Evolutionary conservation across 2,797 vertebrate species (phyloP).

Genomic region (Loris lydekkerianus): DNA sequence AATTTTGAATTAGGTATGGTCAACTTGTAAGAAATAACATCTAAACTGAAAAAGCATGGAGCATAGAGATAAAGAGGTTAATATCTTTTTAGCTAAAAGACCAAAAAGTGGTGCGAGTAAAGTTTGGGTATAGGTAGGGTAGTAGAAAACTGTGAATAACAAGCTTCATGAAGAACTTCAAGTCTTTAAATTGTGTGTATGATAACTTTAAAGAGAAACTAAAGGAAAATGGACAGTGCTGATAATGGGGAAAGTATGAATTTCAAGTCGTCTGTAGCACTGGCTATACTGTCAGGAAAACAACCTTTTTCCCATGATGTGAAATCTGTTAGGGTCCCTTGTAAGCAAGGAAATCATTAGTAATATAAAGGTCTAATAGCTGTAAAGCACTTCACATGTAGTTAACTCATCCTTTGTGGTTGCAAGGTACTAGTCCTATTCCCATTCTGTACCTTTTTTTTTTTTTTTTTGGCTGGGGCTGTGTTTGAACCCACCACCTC

Average conservation of each 20-base stretch:
- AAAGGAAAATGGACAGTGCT: not conserved
- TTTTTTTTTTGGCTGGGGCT: no score
- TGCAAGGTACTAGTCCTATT: not conserved
- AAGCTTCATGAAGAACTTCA: not conserved
- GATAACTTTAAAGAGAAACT: slow-evolving; percentile 25
- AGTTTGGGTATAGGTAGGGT: not conserved
- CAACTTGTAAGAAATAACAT: not conserved
- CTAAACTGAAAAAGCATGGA: not conserved
- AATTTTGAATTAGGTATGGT: not conserved
- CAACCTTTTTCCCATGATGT: not conserved
- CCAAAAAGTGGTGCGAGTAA: not conserved
- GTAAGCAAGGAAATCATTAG: not conserved
- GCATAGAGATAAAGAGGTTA: not conserved
- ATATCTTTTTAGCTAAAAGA: slow-evolving; percentile 23
- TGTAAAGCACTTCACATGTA: not conserved
- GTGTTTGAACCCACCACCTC: no score
- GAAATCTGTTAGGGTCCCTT: not conserved
- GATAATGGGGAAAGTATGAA: slow-evolving; percentile 19
- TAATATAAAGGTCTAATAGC: slow-evolving; percentile 21
- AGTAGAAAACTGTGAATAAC: not conserved
- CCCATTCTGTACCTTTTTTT: not conserved
- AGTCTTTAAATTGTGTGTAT: not conserved
- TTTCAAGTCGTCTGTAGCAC: not conserved
- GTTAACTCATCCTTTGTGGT: not conserved
- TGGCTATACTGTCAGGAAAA: slow-evolving; percentile 24